These are phyloP conservation scores for Philereme transversata DNA, from an alignment of 2,888 invertebrate genomes.

Conservation along the genomic window DNA sequence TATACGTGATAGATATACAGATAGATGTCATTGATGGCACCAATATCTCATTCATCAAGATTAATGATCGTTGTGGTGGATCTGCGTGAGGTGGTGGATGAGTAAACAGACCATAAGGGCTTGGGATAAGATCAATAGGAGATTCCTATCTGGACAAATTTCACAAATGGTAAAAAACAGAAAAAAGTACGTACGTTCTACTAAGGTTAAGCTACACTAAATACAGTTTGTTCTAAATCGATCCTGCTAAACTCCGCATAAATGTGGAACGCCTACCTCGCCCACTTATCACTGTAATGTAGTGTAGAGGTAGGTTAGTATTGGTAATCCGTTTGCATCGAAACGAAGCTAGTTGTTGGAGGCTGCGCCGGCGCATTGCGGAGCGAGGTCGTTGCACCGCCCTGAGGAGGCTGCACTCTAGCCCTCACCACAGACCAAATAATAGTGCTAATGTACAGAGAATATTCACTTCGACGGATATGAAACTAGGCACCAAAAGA, in stretches of 20 bases:
- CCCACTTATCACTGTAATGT: conserved; percentile 15
- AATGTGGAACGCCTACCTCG: conserved; percentile 10
- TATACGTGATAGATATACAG: not conserved
- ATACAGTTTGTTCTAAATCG: not conserved
- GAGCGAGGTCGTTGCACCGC: conserved; percentile 72
- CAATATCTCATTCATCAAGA: conserved; percentile 5
- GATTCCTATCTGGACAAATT: too few relatives aligned
- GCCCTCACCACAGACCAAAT: conserved; percentile 48
- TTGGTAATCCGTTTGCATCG: conserved; percentile 24
- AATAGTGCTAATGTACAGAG: conserved; percentile 1
- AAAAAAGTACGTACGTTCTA: too few relatives aligned
- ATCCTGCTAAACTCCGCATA: conserved; percentile 6
- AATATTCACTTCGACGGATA: conserved; percentile 3
- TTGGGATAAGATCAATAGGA: too few relatives aligned
- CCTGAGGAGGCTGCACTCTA: conserved; percentile 66
- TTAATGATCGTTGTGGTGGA: not conserved
- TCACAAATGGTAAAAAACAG: too few relatives aligned
- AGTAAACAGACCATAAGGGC: too few relatives aligned
- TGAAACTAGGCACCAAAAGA: too few relatives aligned
- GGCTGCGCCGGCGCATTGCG: conserved; percentile 60
- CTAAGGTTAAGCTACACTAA: too few relatives aligned
- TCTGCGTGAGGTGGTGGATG: too few relatives aligned
- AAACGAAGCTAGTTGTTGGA: conserved; percentile 51
- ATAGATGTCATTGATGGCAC: conserved; percentile 6
- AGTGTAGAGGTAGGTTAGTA: conserved; percentile 19